Evolutionary conservation across 1,140 invertebrate species (phyloP).

Genomic region (Drosophila parvula): DNA sequence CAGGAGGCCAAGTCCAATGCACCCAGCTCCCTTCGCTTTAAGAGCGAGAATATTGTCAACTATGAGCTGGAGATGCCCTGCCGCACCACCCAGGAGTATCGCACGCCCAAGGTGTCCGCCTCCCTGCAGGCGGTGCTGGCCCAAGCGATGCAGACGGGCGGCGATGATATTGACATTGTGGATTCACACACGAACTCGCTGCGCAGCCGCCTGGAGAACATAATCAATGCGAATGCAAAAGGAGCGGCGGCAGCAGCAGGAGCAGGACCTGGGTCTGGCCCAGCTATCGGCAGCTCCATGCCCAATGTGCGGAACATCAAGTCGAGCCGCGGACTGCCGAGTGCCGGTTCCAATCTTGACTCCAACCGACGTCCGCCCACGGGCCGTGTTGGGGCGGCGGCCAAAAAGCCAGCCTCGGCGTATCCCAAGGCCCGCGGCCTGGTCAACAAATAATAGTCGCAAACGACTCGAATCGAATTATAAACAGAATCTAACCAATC

Average conservation of each 20-base stretch:
- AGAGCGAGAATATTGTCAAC: constrained; percentile 93
- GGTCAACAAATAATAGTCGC: constrained; percentile 76
- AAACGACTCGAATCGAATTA: constrained; percentile 28
- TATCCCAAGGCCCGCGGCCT: constrained; percentile 83
- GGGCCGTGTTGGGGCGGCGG: constrained; percentile 47
- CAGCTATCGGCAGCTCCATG: constrained; percentile 11
- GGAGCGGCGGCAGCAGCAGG: constrained; percentile 15
- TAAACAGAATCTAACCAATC: constrained; percentile 34
- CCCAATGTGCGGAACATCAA: constrained; percentile 61
- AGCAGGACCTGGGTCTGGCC: constrained; percentile 1
- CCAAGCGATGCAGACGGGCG: constrained; percentile 89
- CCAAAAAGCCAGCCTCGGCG: constrained; percentile 81
- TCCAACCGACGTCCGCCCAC: constrained; percentile 77
- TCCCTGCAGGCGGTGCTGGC: constrained; percentile 90
- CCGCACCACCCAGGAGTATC: constrained; percentile 92
- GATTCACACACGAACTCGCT: constrained; percentile 77
- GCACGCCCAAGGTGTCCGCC: constrained; percentile 89
- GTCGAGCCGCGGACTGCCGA: constrained; percentile 67
- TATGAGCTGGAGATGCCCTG: constrained; percentile 92
- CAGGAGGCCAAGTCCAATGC: constrained; percentile 86
- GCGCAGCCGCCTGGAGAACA: constrained; percentile 79
- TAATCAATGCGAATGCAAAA: constrained; percentile 77
- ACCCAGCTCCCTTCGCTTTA: constrained; percentile 86
- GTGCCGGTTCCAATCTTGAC: constrained; percentile 65
- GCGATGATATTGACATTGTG: constrained; percentile 88